Conservation (phyloP, 2,113 vertebrate genomes). For the Cyphomyrus plagiostoma region DNA sequence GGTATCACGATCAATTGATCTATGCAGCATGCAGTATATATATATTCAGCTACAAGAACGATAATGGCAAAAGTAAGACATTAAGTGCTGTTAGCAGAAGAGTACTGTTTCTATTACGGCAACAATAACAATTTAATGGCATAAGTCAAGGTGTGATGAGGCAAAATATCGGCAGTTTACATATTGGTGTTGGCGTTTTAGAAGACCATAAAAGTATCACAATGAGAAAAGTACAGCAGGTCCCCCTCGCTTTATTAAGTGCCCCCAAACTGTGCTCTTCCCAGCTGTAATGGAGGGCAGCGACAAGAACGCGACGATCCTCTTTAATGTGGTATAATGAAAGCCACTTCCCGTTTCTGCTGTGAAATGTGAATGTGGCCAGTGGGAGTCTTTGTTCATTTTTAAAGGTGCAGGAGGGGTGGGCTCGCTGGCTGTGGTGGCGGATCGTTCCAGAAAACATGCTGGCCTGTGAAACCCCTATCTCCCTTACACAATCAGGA, state of each 20-base stretch:
- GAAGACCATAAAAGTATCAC: conserved; percentile 40
- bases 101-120: conserved; percentile 20
- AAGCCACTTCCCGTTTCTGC: conserved; percentile 20
- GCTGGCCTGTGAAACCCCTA: conserved; percentile 10
- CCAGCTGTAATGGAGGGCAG: conserved; percentile 22
- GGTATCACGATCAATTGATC: conserved; percentile 11
- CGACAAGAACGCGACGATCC: conserved; percentile 32
- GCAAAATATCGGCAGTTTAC: conserved; percentile 43
- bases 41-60: background rate
- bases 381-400: conserved; percentile 38
- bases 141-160: conserved; percentile 25
- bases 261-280: conserved; percentile 20
- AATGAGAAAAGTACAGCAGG: conserved; percentile 34
- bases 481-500: background rate
- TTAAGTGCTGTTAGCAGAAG: conserved; percentile 1
- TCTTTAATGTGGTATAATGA: conserved; percentile 36
- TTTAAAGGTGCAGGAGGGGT: conserved; percentile 30
- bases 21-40: background rate
- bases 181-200: conserved; percentile 40
- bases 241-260: conserved; percentile 46
- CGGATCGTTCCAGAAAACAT: background rate
- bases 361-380: conserved; percentile 34
- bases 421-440: background rate
- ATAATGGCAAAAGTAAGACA: background rate
- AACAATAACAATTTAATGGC: conserved; percentile 25